Evolutionary conservation across 2,113 vertebrate species (phyloP), one percentile per base, ranked within the genome.

Genomic region (Butorides virescens): DNA sequence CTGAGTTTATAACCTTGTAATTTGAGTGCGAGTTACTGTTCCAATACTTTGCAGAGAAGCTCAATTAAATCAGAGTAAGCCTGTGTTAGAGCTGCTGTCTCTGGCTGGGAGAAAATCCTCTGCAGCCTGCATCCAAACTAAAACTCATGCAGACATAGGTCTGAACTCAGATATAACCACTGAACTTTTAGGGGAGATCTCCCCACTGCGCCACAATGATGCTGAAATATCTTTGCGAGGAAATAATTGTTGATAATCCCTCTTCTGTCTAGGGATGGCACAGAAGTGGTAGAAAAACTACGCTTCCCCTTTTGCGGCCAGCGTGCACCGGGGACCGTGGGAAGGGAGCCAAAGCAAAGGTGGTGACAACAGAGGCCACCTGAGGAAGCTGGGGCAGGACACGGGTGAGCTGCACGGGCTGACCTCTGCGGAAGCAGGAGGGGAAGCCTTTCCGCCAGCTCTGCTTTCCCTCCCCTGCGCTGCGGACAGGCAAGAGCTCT

Each of bases 111-210:
- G 87, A 74, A 53, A 94, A 58, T 56, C 78, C 86, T 49, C 13
- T 14, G 17, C 10, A 4, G 23, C 18, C 21, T 11, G 10, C 0
- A 1, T 20, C n/a, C 81, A 76, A 11, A 23, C 13, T 49, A 50
- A 72, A 91, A 72, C 88, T 68, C 42, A 44, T 36, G 23, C 18
- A 42, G 50, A 25, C 10, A 13, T 42, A 68, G 27, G 5, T 53
- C 46, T 68, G 30, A 61, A 56, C 30, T 73, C 46, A 32, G 20
- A 53, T 44, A 26, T 18, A 58, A n/a, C 22, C 13, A 29, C 37
- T 7, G 17, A 50, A 15, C 8, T 68, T 82, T 71, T 20, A 36
- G 39, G 44, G 36, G 39, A 83, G 49, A 56, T n/a, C 19, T 71
- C 66, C 65, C 30, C 29, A 8, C 34, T 25, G 76, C 49, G 25